Evolutionary conservation across 64 coral and sea anemone species (phyloP).

Genomic region (Pachyseris speciosa): DNA sequence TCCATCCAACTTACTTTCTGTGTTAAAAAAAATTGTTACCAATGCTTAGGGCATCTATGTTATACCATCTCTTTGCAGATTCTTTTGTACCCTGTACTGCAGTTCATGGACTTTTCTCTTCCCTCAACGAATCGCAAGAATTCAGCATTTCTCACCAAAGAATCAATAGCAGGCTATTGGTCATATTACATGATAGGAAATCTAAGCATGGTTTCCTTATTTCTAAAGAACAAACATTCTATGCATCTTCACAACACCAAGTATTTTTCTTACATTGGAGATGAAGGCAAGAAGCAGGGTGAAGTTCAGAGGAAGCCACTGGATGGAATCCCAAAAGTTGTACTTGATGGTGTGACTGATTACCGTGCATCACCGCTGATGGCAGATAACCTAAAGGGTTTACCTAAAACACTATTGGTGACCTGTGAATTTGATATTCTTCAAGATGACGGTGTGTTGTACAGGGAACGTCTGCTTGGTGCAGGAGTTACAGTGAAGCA

Average conservation of each 20-base stretch:
- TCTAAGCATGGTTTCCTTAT: slow-evolving; percentile 3
- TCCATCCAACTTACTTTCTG: too few relatives aligned
- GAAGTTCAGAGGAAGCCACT: not conserved
- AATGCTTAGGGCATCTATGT: too few relatives aligned
- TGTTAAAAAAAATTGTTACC: too few relatives aligned
- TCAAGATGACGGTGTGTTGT: slow-evolving; percentile 58
- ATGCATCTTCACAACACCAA: slow-evolving; percentile 77
- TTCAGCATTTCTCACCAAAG: not conserved
- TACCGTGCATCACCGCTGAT: slow-evolving; percentile 62
- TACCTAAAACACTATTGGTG: slow-evolving; percentile 61
- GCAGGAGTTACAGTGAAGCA: slow-evolving; percentile 70
- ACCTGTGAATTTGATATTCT: slow-evolving; percentile 73
- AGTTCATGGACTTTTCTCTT: slow-evolving; percentile 81
- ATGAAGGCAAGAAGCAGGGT: not conserved
- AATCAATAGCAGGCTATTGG: not conserved
- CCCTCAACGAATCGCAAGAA: slow-evolving; percentile 18
- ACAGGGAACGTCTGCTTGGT: slow-evolving; percentile 53
- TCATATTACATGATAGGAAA: slow-evolving; percentile 67
- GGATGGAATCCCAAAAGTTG: slow-evolving; percentile 40
- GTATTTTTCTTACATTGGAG: slow-evolving; percentile 62
- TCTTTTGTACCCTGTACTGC: slow-evolving; percentile 78
- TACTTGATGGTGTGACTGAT: slow-evolving; percentile 44
- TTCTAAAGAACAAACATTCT: slow-evolving; percentile 50
- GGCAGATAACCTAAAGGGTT: slow-evolving; percentile 34
- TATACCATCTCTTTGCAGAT: slow-evolving; percentile 49